Conservation (phyloP, 2,113 vertebrate genomes). For the Rhynchomys soricoides region DNA sequence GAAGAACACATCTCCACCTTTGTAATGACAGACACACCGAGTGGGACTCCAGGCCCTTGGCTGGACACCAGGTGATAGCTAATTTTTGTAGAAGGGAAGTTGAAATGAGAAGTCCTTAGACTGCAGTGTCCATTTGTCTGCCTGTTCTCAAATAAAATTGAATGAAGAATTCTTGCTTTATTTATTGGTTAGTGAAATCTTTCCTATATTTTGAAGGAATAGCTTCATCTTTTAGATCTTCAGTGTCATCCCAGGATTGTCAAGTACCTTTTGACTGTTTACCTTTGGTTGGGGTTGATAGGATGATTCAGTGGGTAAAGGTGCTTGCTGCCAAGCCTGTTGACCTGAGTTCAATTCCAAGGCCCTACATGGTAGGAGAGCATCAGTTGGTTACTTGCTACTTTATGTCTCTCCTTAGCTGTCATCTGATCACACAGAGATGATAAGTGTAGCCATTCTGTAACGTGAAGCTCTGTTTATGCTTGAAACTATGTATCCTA, state of each 20-base stretch:
- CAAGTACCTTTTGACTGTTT: neutral
- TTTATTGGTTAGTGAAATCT: neutral
- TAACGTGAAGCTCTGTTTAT: neutral
- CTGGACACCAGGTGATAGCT: slow-evolving; percentile 50
- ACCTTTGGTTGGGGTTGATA: neutral
- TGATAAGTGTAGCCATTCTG: neutral
- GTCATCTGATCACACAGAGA: neutral
- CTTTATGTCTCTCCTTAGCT: neutral
- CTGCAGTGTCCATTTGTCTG: slow-evolving; percentile 32
- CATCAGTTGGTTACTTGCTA: neutral
- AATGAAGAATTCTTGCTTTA: slow-evolving; percentile 26
- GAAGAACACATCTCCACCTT: slow-evolving; percentile 33
- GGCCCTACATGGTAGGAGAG: neutral
- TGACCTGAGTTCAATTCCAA: neutral
- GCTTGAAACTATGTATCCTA: neutral
- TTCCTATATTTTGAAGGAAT: slow-evolving; percentile 21
- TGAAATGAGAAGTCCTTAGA: slow-evolving; percentile 44
- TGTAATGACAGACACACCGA: slow-evolving; percentile 43
- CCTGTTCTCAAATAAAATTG: slow-evolving; percentile 57
- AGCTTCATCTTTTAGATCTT: slow-evolving; percentile 33
- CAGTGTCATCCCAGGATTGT: slow-evolving; percentile 29
- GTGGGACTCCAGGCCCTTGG: neutral
- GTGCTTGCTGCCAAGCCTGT: too few species aligned
- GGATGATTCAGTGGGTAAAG: neutral
- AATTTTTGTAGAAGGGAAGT: slow-evolving; percentile 45